Conservation (phyloP, 2,888 invertebrate genomes). For the Tromatobia lineatoria region DNA sequence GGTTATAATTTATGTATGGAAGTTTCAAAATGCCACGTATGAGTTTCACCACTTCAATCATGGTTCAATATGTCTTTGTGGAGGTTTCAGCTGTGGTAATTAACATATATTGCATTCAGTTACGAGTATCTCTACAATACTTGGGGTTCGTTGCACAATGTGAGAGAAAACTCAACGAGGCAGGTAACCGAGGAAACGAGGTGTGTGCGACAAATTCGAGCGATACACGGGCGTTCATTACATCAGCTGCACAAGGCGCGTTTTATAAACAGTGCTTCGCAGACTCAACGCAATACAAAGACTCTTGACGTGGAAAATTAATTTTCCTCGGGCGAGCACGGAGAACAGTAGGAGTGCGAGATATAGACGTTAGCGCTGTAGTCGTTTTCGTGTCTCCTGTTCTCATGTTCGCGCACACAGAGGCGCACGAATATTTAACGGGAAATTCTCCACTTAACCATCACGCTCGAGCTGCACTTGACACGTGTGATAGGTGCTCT, state of each 20-base stretch:
- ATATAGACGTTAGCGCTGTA: conserved; percentile 30
- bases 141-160: conserved; percentile 5
- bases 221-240: conserved; percentile 35
- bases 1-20: too few relatives aligned
- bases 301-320: conserved; percentile 68
- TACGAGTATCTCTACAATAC: conserved; percentile 1
- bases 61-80: not conserved
- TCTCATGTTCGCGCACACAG: not conserved
- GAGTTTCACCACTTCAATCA: too few relatives aligned
- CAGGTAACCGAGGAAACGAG: conserved; percentile 20
- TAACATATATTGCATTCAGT: conserved; percentile 4
- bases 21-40: too few relatives aligned
- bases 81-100: not conserved
- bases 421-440: conserved; percentile 66
- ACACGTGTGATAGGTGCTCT: conserved; percentile 67
- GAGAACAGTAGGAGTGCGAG: conserved; percentile 56
- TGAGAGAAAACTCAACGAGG: conserved; percentile 12
- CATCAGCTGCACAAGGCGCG: conserved; percentile 35
- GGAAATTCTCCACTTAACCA: conserved; percentile 67
- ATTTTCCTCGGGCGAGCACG: conserved; percentile 65
- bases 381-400: conserved; percentile 11
- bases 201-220: conserved; percentile 38
- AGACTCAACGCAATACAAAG: conserved; percentile 60
- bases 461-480: conserved; percentile 66
- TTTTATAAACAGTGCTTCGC: conserved; percentile 29